Evolutionary conservation across 2,113 vertebrate genomes (phyloP), one percentile per base, ranked within the genome.

Genomic region (Falco punctatus): DNA sequence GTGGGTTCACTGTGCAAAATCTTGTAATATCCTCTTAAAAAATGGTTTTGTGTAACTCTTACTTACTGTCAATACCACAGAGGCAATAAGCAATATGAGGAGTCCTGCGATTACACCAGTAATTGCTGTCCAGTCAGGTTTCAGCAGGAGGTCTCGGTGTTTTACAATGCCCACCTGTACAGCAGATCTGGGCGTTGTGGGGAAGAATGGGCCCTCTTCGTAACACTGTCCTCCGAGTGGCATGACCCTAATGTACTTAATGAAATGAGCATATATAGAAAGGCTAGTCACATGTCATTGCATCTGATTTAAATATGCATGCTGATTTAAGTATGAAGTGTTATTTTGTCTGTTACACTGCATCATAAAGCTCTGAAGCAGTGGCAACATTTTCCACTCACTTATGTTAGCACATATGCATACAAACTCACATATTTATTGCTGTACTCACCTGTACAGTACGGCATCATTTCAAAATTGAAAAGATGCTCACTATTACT

Each of bases 181-280:
- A 40, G 98, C 83, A 3, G 98, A 95, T 75, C 98, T 97, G 28
- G 99, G 98, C 2, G 81, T 94, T 1, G 98, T 97, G 89, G 98
- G 97, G 57, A 98, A 98, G 94, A 99, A 99, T 0, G 99, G 98
- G 1, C 98, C 98, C 0, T 98, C 96, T 33, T 98, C 98, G 5
- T 99, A 99, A 81, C 99, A 99, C 72, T 95, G 98, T 21, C 97
- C 99, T 2, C 98, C 98, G 1, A 61, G 81, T 0, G 98, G 98
- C 98, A 99, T 98, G 67, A 98, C 98, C 33, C 97, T 95, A 24
- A 99, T 17, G 54, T 99, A 99, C 99, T 99, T 62, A 5, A 40
- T 8, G 12, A 80, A 90, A 84, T 54, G 57, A 96, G 30, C 19
- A 77, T 2, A 48, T 27, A 67, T 1, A 77, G 57, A 52, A 66